Conservation (phyloP, 1,140 invertebrate genomes). For the Oppia nitens region DNA sequence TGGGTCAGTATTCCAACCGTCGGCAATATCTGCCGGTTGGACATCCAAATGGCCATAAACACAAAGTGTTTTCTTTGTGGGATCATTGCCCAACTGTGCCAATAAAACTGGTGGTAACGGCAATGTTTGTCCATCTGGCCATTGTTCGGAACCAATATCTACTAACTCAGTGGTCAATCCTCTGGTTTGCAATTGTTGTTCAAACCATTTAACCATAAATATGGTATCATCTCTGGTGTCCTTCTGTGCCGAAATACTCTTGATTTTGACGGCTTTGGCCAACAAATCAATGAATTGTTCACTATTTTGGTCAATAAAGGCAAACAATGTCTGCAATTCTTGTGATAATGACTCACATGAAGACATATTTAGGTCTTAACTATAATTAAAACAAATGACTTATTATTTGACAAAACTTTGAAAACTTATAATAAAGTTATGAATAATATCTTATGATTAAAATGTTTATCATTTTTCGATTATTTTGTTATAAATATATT, state of each 20-base stretch:
- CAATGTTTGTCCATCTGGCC: constrained; percentile 51
- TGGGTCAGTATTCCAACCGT: constrained; percentile 91
- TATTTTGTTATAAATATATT: too few species aligned
- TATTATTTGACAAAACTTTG: too few species aligned
- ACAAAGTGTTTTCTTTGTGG: constrained; percentile 60
- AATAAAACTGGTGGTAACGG: constrained; percentile 72
- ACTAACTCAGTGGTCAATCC: constrained; percentile 55
- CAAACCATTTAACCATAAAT: constrained; percentile 56
- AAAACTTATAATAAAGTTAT: too few species aligned
- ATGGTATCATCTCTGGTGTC: constrained; percentile 52
- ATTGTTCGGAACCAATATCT: constrained; percentile 53
- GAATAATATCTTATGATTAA: too few species aligned
- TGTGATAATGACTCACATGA: too few species aligned
- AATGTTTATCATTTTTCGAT: too few species aligned
- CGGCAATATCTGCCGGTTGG: constrained; percentile 72
- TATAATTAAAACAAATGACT: too few species aligned
- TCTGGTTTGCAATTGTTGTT: constrained; percentile 46
- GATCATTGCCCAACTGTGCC: constrained; percentile 63
- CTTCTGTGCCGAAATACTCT: constrained; percentile 85
- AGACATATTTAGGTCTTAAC: too few species aligned
- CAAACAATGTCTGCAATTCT: too few species aligned
- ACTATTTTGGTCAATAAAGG: too few species aligned
- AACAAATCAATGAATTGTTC: constrained; percentile 65
- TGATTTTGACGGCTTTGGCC: constrained; percentile 73
- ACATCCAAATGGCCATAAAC: constrained; percentile 97